Conservation (phyloP, 2,797 vertebrate genomes). For the Rhinichthys osculus region DNA sequence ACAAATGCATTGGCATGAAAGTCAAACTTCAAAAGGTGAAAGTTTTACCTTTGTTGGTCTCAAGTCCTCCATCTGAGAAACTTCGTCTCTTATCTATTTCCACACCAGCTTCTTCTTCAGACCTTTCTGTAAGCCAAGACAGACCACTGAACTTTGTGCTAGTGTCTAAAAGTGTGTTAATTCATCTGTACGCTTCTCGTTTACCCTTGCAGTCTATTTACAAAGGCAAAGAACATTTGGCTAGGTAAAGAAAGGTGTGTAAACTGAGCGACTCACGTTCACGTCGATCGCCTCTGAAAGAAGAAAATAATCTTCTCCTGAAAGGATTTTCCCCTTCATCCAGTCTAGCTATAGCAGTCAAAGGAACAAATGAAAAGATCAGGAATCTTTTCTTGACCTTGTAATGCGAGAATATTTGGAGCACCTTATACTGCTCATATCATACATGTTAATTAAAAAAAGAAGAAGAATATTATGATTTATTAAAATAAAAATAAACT, state of each 20-base stretch:
- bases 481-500: not conserved
- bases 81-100: slow-evolving; percentile 30
- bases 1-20: not conserved
- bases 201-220: not conserved
- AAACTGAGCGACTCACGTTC: slow-evolving; percentile 38
- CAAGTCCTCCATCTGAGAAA: slow-evolving; percentile 29
- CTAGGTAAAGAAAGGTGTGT: slow-evolving; percentile 20
- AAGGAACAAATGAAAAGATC: not conserved
- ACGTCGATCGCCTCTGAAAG: slow-evolving; percentile 44
- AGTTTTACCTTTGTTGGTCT: slow-evolving; percentile 25
- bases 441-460: not conserved
- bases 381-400: not conserved
- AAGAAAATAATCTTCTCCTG: slow-evolving; percentile 51
- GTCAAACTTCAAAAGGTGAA: not conserved
- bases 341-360: slow-evolving; percentile 22
- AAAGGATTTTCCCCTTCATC: slow-evolving; percentile 37
- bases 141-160: not conserved
- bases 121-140: slow-evolving; percentile 3
- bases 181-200: not conserved
- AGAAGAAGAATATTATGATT: not conserved
- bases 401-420: not conserved
- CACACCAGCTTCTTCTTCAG: not conserved
- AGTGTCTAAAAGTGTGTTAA: not conserved
- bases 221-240: not conserved
- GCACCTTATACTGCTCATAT: no score